These are phyloP conservation scores for Oligia fasciuncula DNA, from an alignment of 2,888 invertebrate species.

Conservation along the genomic window DNA sequence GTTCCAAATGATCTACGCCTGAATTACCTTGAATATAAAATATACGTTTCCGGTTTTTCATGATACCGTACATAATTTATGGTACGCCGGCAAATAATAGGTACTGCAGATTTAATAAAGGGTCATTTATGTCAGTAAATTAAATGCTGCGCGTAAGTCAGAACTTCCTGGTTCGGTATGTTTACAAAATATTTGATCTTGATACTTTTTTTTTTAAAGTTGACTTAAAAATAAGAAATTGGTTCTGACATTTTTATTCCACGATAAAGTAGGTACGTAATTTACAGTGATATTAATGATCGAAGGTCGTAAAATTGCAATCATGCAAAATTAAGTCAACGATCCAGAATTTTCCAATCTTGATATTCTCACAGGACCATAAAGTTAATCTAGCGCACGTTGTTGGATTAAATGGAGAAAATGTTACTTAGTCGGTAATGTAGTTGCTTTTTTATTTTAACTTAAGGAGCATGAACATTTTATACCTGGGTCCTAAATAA, in stretches of 20 bases:
- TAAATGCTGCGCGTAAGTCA: slow-evolving; percentile 18
- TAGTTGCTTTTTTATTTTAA: slow-evolving; percentile 45
- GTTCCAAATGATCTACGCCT: slow-evolving; percentile 30
- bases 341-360: slow-evolving; percentile 46
- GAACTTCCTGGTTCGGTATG: slow-evolving; percentile 16
- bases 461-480: slow-evolving; percentile 40
- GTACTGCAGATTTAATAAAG: slow-evolving; percentile 40
- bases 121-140: slow-evolving; percentile 33
- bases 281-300: slow-evolving; percentile 46
- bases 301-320: slow-evolving; percentile 26
- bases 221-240: background rate
- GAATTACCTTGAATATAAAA: slow-evolving; percentile 53
- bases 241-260: slow-evolving; percentile 14
- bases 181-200: slow-evolving; percentile 1
- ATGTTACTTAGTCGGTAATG: slow-evolving; percentile 38
- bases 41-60: slow-evolving; percentile 48
- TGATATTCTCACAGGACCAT: slow-evolving; percentile 49
- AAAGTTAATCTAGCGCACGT: slow-evolving; percentile 50
- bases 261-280: slow-evolving; percentile 14
- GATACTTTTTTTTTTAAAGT: background rate
- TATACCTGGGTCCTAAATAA: slow-evolving; percentile 56
- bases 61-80: slow-evolving; percentile 38
- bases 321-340: slow-evolving; percentile 48
- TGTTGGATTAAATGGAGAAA: slow-evolving; percentile 44
- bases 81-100: slow-evolving; percentile 32